Conservation (phyloP, 1,140 invertebrate genomes). For the Maconellicoccus hirsutus region DNA sequence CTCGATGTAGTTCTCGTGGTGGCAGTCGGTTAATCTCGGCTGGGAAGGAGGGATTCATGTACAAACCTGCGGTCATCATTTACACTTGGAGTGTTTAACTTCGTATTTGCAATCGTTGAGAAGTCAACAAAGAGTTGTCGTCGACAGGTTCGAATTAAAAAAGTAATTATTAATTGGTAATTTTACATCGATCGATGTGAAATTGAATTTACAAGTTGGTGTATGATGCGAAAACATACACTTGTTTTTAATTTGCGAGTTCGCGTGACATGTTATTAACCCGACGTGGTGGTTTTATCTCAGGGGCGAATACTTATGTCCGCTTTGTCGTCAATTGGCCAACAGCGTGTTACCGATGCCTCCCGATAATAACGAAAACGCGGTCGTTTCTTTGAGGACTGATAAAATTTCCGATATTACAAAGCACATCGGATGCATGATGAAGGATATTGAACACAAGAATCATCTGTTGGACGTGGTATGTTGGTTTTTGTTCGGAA, state of each 20-base stretch:
- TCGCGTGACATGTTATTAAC: not conserved
- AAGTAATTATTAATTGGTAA: not conserved
- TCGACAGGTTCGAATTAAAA: constrained; percentile 41
- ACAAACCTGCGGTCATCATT: constrained; percentile 91
- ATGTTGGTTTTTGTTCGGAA: constrained; percentile 29
- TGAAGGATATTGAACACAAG: not conserved
- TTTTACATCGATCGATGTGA: not conserved
- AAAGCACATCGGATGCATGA: constrained; percentile 11
- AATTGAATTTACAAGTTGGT: too few species aligned
- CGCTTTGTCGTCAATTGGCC: constrained; percentile 82
- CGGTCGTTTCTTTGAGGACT: constrained; percentile 37
- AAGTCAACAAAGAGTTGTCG: constrained; percentile 49
- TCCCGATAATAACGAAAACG: constrained; percentile 58
- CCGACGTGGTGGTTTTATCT: constrained; percentile 29
- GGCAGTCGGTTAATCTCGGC: constrained; percentile 71
- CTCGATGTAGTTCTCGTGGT: constrained; percentile 55
- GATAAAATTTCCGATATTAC: not conserved
- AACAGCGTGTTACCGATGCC: constrained; percentile 84
- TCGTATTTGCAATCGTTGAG: constrained; percentile 74
- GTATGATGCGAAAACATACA: too few species aligned
- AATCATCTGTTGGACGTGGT: not conserved
- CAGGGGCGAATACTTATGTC: constrained; percentile 84
- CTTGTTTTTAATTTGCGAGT: too few species aligned
- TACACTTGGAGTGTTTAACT: constrained; percentile 84
- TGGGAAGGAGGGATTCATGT: constrained; percentile 89